A percentile compares a stretch with the other conserved stretches of the same genome.
phyloP scores from a whole-genome alignment of 2,797 vertebrate species.

The Ceryle rudis region DNA sequence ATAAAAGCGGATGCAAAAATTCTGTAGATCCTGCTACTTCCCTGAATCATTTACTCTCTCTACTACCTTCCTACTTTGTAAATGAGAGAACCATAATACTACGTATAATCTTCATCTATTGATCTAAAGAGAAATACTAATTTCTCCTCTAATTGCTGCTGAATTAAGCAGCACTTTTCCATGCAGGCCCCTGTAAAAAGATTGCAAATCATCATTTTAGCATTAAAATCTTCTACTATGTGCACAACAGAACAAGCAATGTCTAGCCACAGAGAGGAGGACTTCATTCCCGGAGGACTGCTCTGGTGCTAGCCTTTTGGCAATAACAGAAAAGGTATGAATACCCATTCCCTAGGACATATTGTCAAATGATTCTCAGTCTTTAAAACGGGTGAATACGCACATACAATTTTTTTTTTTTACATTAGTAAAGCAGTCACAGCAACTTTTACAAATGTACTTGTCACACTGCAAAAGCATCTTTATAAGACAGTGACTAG shows the following conservation, averaged over 20 bases:
- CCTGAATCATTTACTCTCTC: neutral
- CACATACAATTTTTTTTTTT: neutral
- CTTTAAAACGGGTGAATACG: neutral
- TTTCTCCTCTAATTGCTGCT: neutral
- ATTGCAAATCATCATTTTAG: neutral
- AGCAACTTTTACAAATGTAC: neutral
- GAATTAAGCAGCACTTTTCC: neutral
- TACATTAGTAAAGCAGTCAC: neutral
- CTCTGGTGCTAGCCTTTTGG: neutral
- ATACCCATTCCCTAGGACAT: fast-evolving
- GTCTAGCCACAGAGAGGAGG: neutral
- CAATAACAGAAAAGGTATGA: neutral
- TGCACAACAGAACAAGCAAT: neutral
- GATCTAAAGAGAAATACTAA: neutral
- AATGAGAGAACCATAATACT: neutral
- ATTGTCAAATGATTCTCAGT: neutral
- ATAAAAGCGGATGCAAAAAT: neutral
- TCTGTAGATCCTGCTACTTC: neutral
- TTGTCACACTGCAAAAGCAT: neutral
- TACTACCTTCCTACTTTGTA: neutral
- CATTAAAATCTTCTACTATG: neutral
- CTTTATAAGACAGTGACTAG: neutral
- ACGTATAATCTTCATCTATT: neutral
- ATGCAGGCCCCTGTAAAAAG: neutral
- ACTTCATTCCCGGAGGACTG: neutral